Evolutionary conservation across 2,888 invertebrate species (phyloP), one percentile per base, ranked within the genome.

Genomic region (Pelosia muscerda): DNA sequence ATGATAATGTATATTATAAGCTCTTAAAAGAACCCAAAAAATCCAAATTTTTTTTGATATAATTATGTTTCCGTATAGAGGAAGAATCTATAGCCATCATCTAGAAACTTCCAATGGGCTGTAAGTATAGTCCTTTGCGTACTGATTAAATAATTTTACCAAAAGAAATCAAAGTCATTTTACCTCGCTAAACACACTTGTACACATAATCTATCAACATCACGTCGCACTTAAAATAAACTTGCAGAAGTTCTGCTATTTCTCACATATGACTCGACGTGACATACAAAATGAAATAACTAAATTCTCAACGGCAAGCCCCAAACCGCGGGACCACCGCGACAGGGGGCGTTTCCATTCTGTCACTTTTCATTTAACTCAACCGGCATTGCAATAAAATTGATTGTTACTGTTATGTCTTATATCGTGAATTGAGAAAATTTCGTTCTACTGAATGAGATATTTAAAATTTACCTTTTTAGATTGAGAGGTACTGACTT

Each of bases 231-330:
- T 19, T 11, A 6, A n/a, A 49, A 31, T 28, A 28, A 42, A 22
- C 53, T 2, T 22, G 49, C 42, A 61, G 42, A 59, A 53, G 15
- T 28, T 49, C 19, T n/a, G 13, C 57, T 15, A n/a, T 26, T 15
- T 31, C 25, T 57, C 53, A 49, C 31, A 28, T 22, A 26, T 42
- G 56, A 64, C 34, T 26, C 19, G 55, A 65, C 58, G 38, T 65
- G 69, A 65, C 56, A 53, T 49, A 28, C 31, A 53, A 65, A 70
- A 70, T 70, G 62, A 59, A 61, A 69, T 71, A 65, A 68, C 67
- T 23, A 65, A 66, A 67, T 63, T 15, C 55, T 60, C 2, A 28
- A 26, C 56, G 38, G 31, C 57, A 49, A 63, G 54, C 42, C 63
- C 63, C 42, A 15, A 64, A 66, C 55, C 67, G n/a, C 60, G 42